Evolutionary conservation across 2,888 invertebrate species (phyloP).

Genomic region (Pyrrhosoma nymphula): DNA sequence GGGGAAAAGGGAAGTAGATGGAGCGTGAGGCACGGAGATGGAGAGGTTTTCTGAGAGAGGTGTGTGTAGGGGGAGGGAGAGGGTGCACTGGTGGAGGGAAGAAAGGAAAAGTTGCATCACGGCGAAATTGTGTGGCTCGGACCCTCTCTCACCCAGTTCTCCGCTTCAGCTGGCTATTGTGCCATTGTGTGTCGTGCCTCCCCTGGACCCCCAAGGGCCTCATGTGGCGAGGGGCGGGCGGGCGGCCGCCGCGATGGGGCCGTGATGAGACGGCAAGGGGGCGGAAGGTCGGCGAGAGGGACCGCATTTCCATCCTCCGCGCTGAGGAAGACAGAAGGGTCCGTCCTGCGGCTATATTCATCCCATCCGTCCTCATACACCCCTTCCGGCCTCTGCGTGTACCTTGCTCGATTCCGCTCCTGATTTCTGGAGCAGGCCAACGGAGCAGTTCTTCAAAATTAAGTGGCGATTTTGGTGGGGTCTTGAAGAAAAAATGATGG

Average conservation of each 20-base stretch:
- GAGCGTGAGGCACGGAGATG: background rate
- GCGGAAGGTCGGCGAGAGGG: too few species aligned
- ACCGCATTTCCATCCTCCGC: too few species aligned
- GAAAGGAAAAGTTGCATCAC: constrained; percentile 61
- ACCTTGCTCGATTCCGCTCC: background rate
- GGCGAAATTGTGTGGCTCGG: constrained; percentile 15
- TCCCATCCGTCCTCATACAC: too few species aligned
- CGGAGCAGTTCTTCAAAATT: too few species aligned
- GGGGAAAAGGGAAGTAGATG: background rate
- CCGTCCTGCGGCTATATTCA: too few species aligned
- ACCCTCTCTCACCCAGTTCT: constrained; percentile 11
- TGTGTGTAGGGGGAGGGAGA: too few species aligned
- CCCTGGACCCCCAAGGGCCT: background rate
- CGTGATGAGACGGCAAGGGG: background rate
- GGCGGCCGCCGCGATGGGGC: background rate
- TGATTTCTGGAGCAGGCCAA: background rate
- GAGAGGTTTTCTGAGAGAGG: background rate
- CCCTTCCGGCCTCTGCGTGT: too few species aligned
- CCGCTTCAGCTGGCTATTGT: constrained; percentile 54
- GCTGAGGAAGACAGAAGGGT: too few species aligned
- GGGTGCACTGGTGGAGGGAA: background rate
- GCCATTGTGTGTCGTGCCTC: background rate
- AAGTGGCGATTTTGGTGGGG: too few species aligned
- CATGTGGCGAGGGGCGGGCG: background rate
- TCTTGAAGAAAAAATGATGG: too few species aligned